phyloP scores from a whole-genome alignment of 2,797 vertebrate genomes.

The Odontamblyopus lacepedii region DNA sequence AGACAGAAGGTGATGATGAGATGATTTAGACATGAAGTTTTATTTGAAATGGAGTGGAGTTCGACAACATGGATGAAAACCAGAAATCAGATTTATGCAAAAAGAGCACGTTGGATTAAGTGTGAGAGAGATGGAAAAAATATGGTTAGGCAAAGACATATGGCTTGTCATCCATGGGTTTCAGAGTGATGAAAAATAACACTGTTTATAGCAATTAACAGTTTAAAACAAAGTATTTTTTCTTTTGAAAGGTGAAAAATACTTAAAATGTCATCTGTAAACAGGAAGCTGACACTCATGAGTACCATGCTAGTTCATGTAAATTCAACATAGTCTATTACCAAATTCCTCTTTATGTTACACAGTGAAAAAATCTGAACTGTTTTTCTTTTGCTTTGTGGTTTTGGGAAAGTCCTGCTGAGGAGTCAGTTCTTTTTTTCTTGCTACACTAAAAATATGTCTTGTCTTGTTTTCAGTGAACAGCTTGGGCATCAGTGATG shows the following conservation, averaged over 20 bases:
- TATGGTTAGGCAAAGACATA: too few species aligned
- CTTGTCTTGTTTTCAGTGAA: conserved; percentile 79
- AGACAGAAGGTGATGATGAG: neutral
- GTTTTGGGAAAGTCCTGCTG: conserved; percentile 21
- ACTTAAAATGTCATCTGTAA: too few species aligned
- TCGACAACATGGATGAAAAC: neutral
- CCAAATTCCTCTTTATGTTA: neutral
- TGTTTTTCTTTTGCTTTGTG: conserved; percentile 23
- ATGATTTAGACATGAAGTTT: neutral
- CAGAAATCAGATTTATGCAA: too few species aligned
- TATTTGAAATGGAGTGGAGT: neutral
- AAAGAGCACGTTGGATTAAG: neutral
- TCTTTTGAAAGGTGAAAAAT: too few species aligned
- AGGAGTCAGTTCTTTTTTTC: conserved; percentile 18
- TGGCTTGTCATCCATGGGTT: too few species aligned
- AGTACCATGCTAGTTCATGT: neutral
- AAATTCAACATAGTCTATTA: neutral
- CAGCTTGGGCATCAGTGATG: conserved; percentile 89
- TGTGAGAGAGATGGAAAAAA: neutral
- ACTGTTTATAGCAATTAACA: too few species aligned
- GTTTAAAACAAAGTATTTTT: too few species aligned
- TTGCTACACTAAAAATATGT: conserved; percentile 19
- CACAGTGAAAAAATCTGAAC: conserved; percentile 8
- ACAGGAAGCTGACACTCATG: too few species aligned
- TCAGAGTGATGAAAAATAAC: too few species aligned